Evolutionary conservation across 2,888 invertebrate species (phyloP).

Genomic region (Athrips mouffetella): DNA sequence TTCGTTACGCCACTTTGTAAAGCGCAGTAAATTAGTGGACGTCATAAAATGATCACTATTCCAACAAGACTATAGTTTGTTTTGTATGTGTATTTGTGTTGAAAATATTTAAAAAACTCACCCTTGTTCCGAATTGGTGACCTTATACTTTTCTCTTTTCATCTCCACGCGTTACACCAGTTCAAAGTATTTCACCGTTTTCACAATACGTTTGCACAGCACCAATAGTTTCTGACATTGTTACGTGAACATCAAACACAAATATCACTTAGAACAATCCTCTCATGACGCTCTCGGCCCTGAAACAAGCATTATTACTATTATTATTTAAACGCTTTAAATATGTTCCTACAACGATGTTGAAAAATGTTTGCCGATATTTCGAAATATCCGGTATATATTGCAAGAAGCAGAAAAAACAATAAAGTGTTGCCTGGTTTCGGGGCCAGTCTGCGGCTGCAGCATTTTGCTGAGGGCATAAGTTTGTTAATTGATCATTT

Average conservation of each 20-base stretch:
- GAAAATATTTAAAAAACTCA: constrained; percentile 35
- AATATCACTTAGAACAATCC: constrained; percentile 37
- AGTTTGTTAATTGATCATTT: no score
- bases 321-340: neutral
- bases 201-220: constrained; percentile 41
- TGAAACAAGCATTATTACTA: constrained; percentile 40
- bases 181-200: constrained; percentile 50
- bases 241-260: constrained; percentile 47
- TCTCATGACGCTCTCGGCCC: constrained; percentile 38
- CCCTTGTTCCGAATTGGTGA: constrained; percentile 51
- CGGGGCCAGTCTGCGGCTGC: no score
- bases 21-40: no score
- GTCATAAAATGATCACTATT: no score
- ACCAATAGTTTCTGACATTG: constrained; percentile 8
- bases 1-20: no score
- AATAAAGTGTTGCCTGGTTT: no score
- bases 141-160: constrained; percentile 77
- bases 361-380: no score
- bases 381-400: no score
- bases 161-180: constrained; percentile 67
- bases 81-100: no score
- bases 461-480: no score
- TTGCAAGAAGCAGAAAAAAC: no score
- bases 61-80: no score
- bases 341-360: neutral